phyloP scores from a whole-genome alignment of 1,140 invertebrate species.

The Atta cephalotes region DNA sequence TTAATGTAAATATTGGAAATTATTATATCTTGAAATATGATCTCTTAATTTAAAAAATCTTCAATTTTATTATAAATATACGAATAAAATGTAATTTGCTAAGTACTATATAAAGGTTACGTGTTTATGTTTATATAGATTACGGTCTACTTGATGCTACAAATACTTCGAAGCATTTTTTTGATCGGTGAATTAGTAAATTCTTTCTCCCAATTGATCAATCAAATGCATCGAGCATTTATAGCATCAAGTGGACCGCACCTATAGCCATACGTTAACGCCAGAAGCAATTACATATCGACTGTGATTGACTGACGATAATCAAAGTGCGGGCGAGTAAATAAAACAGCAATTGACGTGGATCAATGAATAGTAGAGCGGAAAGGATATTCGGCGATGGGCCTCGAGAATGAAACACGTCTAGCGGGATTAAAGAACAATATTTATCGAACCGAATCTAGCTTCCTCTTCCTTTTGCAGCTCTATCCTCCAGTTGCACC shows the following conservation, averaged over 20 bases:
- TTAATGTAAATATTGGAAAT: neutral
- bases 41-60: neutral
- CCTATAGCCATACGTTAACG: neutral
- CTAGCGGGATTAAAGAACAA: slow-evolving; percentile 46
- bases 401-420: slow-evolving; percentile 13
- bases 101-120: neutral
- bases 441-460: slow-evolving; percentile 43
- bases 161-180: too few species aligned
- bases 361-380: neutral
- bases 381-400: slow-evolving; percentile 26
- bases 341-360: slow-evolving; percentile 21
- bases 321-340: slow-evolving; percentile 15
- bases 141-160: too few species aligned
- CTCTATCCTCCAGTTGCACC: slow-evolving; percentile 9
- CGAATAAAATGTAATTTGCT: neutral
- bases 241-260: too few species aligned
- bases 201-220: too few species aligned
- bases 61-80: neutral
- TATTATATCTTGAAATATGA: neutral
- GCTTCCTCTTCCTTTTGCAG: slow-evolving; percentile 28
- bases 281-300: neutral
- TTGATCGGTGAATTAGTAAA: too few species aligned
- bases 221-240: too few species aligned
- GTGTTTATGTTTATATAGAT: neutral
- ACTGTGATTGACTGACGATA: neutral